phyloP scores from a whole-genome alignment of 2,888 invertebrate species.

The Coremacera marginata region DNA sequence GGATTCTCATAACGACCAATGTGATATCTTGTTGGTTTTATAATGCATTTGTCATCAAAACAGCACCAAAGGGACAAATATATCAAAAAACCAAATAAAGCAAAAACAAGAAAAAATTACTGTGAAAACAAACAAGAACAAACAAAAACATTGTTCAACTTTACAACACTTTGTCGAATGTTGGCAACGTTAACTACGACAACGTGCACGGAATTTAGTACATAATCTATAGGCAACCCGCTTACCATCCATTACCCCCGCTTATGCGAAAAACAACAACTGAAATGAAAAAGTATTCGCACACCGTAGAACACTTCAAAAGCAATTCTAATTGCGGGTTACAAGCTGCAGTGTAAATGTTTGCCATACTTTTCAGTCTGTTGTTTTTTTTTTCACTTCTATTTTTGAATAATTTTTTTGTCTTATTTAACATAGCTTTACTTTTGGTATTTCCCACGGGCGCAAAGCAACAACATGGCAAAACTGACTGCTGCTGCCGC shows the following conservation, averaged over 20 bases:
- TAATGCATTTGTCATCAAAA: conserved; percentile 19
- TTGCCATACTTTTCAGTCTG: background rate
- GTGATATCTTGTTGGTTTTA: no score
- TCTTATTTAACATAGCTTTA: background rate
- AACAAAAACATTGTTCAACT: background rate
- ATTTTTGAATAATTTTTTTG: background rate
- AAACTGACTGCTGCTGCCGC: conserved; percentile 5
- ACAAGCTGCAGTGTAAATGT: background rate
- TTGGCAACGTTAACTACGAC: conserved; percentile 25
- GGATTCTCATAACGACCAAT: no score
- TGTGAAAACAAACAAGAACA: background rate
- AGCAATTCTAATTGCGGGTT: conserved; percentile 34
- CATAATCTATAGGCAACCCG: background rate
- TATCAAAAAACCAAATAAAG: background rate
- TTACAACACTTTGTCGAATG: conserved; percentile 18
- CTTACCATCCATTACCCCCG: no score
- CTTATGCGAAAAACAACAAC: no score
- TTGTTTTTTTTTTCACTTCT: background rate
- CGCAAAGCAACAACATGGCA: conserved; percentile 10
- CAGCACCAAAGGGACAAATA: conserved; percentile 32
- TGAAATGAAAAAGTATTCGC: no score
- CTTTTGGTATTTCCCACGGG: conserved; percentile 21
- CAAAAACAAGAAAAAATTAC: background rate
- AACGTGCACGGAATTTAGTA: conserved; percentile 33
- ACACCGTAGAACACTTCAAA: conserved; percentile 3